Percentiles rank a stretch among this genome's conserved stretches.
These are phyloP conservation scores for Emberiza fucata DNA, from an alignment of 2,113 vertebrate species.

Conservation along the genomic window DNA sequence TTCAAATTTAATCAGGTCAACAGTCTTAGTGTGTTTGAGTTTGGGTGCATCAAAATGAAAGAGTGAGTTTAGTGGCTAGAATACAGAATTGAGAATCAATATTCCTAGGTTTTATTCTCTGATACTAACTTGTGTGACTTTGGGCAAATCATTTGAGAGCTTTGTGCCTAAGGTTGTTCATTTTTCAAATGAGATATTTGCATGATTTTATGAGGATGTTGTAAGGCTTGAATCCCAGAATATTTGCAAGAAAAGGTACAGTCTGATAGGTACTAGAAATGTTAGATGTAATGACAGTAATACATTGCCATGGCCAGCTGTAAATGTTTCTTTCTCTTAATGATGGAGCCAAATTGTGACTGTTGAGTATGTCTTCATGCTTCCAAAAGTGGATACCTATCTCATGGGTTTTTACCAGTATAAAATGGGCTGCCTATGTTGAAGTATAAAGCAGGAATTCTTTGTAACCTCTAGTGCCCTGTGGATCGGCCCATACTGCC, in stretches of 20 bases:
- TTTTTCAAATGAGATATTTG: conserved; percentile 9
- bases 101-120: not conserved
- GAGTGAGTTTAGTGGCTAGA: not conserved
- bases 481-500: not conserved
- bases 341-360: not conserved
- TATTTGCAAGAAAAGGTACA: not conserved
- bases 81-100: not conserved
- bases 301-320: not conserved
- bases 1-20: conserved; percentile 16
- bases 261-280: not conserved
- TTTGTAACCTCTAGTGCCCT: not conserved
- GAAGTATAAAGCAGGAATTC: not conserved
- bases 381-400: not conserved
- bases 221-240: not conserved
- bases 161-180: not conserved
- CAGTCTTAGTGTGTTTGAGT: not conserved
- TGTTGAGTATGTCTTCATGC: not conserved
- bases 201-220: conserved; percentile 12
- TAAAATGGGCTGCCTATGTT: not conserved
- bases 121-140: not conserved
- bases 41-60: not conserved
- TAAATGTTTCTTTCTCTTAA: not conserved
- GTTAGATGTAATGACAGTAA: not conserved
- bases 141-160: not conserved
- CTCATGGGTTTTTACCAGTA: not conserved